Evolutionary conservation across 2,888 invertebrate species (phyloP).

Genomic region (Apoderus coryli): DNA sequence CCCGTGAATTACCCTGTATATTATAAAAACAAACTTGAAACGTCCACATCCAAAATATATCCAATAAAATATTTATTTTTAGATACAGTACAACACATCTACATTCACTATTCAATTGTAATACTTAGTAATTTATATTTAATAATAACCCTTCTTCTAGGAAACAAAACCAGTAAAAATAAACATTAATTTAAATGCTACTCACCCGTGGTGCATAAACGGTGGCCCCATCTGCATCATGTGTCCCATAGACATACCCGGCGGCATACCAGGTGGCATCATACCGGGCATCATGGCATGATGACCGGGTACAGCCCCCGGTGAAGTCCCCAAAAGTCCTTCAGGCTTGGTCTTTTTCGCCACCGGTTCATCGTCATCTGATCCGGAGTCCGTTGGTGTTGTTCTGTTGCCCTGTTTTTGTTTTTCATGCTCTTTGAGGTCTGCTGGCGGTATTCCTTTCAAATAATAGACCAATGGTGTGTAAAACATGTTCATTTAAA

Average conservation of each 20-base stretch:
- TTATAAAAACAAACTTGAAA: slow-evolving; percentile 3
- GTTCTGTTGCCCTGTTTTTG: slow-evolving; percentile 49
- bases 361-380: slow-evolving; percentile 70
- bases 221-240: slow-evolving; percentile 63
- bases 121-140: too few relatives aligned
- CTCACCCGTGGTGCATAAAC: slow-evolving; percentile 50
- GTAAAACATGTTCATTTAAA: slow-evolving; percentile 3
- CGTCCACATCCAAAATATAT: too few relatives aligned
- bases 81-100: too few relatives aligned
- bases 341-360: slow-evolving; percentile 59
- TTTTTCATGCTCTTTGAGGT: slow-evolving; percentile 86
- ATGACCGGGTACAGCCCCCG: slow-evolving; percentile 40
- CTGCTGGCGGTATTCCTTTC: slow-evolving; percentile 73
- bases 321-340: slow-evolving; percentile 50
- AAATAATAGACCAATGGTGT: slow-evolving; percentile 14
- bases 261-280: slow-evolving; percentile 46
- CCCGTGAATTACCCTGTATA: not conserved
- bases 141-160: too few relatives aligned
- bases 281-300: slow-evolving; percentile 39
- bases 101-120: too few relatives aligned
- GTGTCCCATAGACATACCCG: slow-evolving; percentile 47
- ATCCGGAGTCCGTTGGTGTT: slow-evolving; percentile 33
- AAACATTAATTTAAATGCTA: too few relatives aligned
- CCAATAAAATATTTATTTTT: too few relatives aligned
- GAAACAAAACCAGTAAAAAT: too few relatives aligned